Evolutionary conservation across 1,140 invertebrate genomes (phyloP).

Genomic region (Ditylenchus dipsaci): DNA sequence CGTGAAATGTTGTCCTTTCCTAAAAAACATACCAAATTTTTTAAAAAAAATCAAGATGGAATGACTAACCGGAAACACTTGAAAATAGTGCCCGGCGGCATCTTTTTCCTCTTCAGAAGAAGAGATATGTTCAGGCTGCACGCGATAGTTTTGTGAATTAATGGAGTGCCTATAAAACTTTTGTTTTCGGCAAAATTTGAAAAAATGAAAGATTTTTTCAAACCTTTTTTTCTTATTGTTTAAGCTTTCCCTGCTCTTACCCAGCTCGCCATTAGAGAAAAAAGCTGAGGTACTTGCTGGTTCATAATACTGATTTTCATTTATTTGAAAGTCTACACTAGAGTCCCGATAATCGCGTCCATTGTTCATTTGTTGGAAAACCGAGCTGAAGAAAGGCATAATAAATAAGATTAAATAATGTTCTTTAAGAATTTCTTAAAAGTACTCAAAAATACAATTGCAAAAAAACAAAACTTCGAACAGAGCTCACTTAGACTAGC

Average conservation of each 20-base stretch:
- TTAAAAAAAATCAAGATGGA: neutral
- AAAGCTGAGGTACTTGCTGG: too few relatives aligned
- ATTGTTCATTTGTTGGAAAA: too few relatives aligned
- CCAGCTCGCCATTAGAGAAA: too few relatives aligned
- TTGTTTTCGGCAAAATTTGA: neutral
- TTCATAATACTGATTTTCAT: too few relatives aligned
- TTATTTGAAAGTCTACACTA: too few relatives aligned
- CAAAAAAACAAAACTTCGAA: too few relatives aligned
- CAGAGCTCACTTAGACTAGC: too few relatives aligned
- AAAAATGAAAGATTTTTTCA: neutral
- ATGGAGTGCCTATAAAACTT: neutral
- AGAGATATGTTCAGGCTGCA: neutral
- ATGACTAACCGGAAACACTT: neutral
- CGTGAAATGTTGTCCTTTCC: constrained; percentile 42
- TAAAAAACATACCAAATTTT: constrained; percentile 23
- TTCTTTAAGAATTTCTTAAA: too few relatives aligned
- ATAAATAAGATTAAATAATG: too few relatives aligned
- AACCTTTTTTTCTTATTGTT: neutral
- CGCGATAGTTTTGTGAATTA: neutral
- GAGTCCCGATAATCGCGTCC: too few relatives aligned
- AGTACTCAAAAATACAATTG: too few relatives aligned
- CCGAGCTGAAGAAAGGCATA: too few relatives aligned
- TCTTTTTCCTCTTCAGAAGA: neutral
- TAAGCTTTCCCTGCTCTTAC: neutral
- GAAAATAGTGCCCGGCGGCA: neutral